Evolutionary conservation across 2,113 vertebrate genomes (phyloP).

Genomic region (Brachypteracias leptosomus): DNA sequence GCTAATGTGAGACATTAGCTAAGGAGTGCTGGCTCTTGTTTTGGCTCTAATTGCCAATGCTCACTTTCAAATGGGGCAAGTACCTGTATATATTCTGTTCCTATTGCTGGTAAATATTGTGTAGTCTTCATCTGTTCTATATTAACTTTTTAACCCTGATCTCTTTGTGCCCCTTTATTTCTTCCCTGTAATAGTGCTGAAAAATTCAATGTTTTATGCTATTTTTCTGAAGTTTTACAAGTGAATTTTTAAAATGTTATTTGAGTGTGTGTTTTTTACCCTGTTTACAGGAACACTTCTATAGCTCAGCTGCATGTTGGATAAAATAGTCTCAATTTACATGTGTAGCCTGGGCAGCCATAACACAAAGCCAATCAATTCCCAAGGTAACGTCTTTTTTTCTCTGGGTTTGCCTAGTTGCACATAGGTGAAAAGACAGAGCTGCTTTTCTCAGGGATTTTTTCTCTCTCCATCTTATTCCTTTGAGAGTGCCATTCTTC

Average conservation of each 20-base stretch:
- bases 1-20: not conserved
- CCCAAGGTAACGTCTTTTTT: not conserved
- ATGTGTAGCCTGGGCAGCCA: not conserved
- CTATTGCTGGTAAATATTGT: not conserved
- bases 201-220: not conserved
- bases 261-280: not conserved
- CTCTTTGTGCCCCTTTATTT: not conserved
- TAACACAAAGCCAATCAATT: not conserved
- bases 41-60: not conserved
- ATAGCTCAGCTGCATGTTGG: not conserved
- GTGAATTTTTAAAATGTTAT: not conserved
- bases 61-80: not conserved
- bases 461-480: not conserved
- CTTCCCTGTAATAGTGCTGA: not conserved
- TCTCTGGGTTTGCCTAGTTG: not conserved
- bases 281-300: not conserved
- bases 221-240: not conserved
- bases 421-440: not conserved
- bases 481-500: not conserved
- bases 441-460: not conserved
- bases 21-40: not conserved
- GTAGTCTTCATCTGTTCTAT: not conserved
- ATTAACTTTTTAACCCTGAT: not conserved
- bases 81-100: not conserved
- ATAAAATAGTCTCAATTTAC: not conserved